Base-by-base conservation (phyloP, 2,113 vertebrate genomes). In the Cairina moschata region DNA sequence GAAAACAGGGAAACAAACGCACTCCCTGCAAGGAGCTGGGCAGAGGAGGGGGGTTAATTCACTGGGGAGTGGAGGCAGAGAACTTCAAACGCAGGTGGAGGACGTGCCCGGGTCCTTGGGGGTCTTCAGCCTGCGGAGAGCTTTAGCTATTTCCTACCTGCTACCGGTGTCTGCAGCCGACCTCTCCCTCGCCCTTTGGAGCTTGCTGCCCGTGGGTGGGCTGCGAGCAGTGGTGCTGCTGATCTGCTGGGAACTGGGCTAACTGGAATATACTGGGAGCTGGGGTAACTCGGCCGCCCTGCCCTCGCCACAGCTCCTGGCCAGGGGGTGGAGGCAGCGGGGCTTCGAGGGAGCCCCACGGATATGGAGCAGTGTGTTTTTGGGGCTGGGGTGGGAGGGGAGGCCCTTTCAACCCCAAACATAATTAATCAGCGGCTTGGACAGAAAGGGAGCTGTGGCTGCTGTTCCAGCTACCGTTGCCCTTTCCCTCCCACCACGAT, bases 161-260 rank as follows among this genome's bases (percentile, higher is more conserved):
- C 93, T 84, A 76, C 96, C 34, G 68, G 67, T 50, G 58, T 22
- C 79, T 65, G 94, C 26, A 95, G 88, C 96, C 32, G 95, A 96
- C 44, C 93, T 69, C 85, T 58, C 17, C 73, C 65, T 34, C 7
- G 83, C 76, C 83, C 92, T 90, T 88, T 89, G 96, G 86, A 95
- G 92, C 88, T 66, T 66, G 63, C 78, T 88, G 91, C 78, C 77
- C 25, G 90, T 94, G 96, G 97, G 97, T 96, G 97, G 97, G 92
- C 94, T 32, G 83, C 81, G 90, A 88, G 87, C 82, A 77, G 88
- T 12, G 31, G 44, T 63, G 80, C 11, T 75, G 73, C 86, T 60
- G 67, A 77, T 40, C 65, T 2, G 52, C 85, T 21, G 17, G 48
- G 36, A 77, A 87, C 36, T 36, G 36, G 36, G 36, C 7, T 36